These are phyloP conservation scores for Catostylus mosaicus DNA, from an alignment of 30 jellyfish, hydroid and myxozoan genomes.

Conservation along the genomic window DNA sequence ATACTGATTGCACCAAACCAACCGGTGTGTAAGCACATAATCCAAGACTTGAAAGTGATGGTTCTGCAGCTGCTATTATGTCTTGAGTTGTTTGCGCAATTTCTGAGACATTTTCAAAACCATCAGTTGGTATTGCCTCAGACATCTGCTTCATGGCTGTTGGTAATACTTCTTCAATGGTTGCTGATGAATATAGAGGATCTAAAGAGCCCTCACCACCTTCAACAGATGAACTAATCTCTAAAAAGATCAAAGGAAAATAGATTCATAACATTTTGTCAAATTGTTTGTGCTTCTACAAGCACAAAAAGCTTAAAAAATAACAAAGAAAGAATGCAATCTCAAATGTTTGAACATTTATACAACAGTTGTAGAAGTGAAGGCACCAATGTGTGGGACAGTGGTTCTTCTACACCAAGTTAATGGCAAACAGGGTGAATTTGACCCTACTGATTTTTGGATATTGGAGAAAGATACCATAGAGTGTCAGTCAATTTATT, in stretches of 20 bases:
- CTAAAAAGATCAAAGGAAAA: no score
- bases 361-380: no score
- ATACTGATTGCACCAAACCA: slow-evolving; percentile 72
- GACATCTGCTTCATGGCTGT: slow-evolving; percentile 62
- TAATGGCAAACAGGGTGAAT: no score
- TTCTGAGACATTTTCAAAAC: slow-evolving; percentile 26
- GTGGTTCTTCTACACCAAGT: no score
- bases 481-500: no score
- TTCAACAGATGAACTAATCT: slow-evolving; percentile 54
- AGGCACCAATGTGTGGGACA: no score
- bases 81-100: slow-evolving; percentile 53
- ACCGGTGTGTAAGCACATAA: slow-evolving; percentile 94
- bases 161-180: slow-evolving; percentile 74
- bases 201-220: slow-evolving; percentile 77
- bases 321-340: no score
- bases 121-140: slow-evolving; percentile 3
- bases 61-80: slow-evolving; percentile 67
- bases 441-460: no score
- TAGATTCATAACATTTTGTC: neutral
- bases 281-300: no score
- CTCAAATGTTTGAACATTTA: no score
- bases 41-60: slow-evolving; percentile 79
- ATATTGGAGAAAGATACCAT: no score
- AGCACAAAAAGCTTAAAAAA: neutral
- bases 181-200: slow-evolving; percentile 67